Evolutionary conservation across 30 jellyfish, hydroid and myxozoan species (phyloP).

Genomic region (Chrysaora quinquecirrha): DNA sequence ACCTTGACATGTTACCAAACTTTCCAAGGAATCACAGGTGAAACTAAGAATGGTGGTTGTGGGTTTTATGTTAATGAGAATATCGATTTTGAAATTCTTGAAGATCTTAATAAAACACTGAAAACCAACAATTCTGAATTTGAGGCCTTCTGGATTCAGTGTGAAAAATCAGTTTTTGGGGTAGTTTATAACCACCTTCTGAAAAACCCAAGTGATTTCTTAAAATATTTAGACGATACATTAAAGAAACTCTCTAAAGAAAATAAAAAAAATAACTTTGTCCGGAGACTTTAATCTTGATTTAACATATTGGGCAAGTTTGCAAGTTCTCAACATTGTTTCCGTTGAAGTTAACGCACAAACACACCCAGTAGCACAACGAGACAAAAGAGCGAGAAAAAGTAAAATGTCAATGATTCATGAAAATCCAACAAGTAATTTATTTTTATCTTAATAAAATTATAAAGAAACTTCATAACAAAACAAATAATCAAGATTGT

Average conservation of each 20-base stretch:
- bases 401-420: too few relatives aligned
- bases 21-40: constrained; percentile 9
- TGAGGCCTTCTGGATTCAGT: constrained; percentile 26
- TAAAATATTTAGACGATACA: neutral
- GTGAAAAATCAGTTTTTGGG: constrained; percentile 13
- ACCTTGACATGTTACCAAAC: constrained; percentile 5
- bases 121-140: constrained; percentile 2
- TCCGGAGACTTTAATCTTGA: constrained; percentile 24
- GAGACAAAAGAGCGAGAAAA: too few relatives aligned
- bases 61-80: constrained; percentile 19
- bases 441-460: neutral
- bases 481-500: too few relatives aligned
- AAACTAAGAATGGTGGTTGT: constrained; percentile 17
- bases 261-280: constrained; percentile 1
- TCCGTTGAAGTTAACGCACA: too few relatives aligned
- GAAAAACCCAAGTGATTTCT: neutral
- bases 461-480: too few relatives aligned
- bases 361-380: too few relatives aligned
- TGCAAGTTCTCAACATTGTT: too few relatives aligned
- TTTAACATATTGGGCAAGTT: too few relatives aligned
- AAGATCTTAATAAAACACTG: constrained; percentile 10
- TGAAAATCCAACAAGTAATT: neutral
- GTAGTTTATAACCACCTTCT: constrained; percentile 26
- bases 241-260: constrained; percentile 15
- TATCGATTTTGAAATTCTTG: constrained; percentile 7